phyloP scores from a whole-genome alignment of 2,113 vertebrate genomes.

The Tyrannus savana region DNA sequence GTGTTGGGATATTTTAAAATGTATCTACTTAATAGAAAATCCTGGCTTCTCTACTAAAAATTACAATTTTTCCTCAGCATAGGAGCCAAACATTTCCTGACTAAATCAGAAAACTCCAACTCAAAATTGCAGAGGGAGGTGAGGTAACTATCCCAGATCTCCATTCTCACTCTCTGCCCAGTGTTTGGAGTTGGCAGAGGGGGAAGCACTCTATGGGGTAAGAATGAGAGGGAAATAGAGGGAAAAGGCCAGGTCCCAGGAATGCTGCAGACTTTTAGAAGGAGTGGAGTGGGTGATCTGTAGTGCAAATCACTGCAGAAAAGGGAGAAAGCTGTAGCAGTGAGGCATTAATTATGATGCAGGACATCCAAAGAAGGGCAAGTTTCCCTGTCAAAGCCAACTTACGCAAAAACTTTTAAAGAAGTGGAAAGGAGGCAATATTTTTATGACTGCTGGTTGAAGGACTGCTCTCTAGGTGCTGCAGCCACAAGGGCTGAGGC shows the following conservation, averaged over 20 bases:
- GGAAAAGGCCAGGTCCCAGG: background rate
- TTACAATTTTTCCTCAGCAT: background rate
- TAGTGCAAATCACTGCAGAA: background rate
- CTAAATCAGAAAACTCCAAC: background rate
- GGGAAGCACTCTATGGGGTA: fast-evolving
- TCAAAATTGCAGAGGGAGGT: background rate
- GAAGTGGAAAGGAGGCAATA: background rate
- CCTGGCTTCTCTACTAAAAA: background rate
- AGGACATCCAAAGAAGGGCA: background rate
- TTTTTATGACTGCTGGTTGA: background rate
- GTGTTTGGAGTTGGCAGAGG: fast-evolving
- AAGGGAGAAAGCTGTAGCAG: background rate
- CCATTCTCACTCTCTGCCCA: background rate
- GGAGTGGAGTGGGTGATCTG: fast-evolving
- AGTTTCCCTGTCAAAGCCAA: background rate
- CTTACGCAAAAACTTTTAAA: background rate
- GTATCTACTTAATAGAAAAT: background rate
- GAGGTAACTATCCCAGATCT: background rate
- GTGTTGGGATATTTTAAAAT: background rate
- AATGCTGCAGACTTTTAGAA: background rate
- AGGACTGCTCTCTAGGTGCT: background rate
- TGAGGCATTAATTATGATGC: background rate
- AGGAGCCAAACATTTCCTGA: background rate
- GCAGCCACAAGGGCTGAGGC: background rate
- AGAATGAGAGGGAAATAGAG: background rate